phyloP scores from a whole-genome alignment of 2,888 invertebrate genomes.

The Empis livida region DNA sequence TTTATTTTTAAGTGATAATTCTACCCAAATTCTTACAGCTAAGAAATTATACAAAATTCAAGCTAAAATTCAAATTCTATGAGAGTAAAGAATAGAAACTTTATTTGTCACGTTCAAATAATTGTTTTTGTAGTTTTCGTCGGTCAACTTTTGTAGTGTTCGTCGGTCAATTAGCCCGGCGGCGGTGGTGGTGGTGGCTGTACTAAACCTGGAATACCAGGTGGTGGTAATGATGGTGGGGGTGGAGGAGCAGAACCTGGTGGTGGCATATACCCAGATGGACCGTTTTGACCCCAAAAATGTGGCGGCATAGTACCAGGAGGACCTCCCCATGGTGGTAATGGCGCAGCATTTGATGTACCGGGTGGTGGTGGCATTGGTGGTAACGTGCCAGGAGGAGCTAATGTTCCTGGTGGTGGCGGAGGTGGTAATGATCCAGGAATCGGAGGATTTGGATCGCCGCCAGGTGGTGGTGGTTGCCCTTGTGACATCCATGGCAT shows the following conservation, averaged over 20 bases:
- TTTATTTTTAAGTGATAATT: too few species aligned
- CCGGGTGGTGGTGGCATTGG: slow-evolving; percentile 41
- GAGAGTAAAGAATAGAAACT: too few species aligned
- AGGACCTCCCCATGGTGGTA: slow-evolving; percentile 13
- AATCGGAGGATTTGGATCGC: slow-evolving; percentile 27
- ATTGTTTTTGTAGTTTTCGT: too few species aligned
- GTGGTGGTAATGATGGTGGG: slow-evolving; percentile 42
- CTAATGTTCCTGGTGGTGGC: slow-evolving; percentile 40
- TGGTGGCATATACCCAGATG: slow-evolving; percentile 24
- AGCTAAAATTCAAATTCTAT: too few species aligned
- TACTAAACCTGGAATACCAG: slow-evolving; percentile 39
- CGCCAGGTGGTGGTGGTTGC: slow-evolving; percentile 39
- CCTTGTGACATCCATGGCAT: slow-evolving; percentile 46
- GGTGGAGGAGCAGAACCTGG: slow-evolving; percentile 34
- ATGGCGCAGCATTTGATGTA: slow-evolving; percentile 26
- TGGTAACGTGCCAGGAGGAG: slow-evolving; percentile 37
- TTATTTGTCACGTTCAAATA: too few species aligned
- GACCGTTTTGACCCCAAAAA: slow-evolving; percentile 22
- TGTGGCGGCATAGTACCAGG: slow-evolving; percentile 21
- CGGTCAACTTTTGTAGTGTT: too few species aligned
- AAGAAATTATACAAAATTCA: too few species aligned
- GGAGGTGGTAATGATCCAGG: slow-evolving; percentile 30
- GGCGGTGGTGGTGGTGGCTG: slow-evolving; percentile 61
- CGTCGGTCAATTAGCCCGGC: too few species aligned
- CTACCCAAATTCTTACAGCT: too few species aligned